These are phyloP conservation scores for Drosophila hamatofila DNA, from an alignment of 2,888 invertebrate species.

Conservation along the genomic window DNA sequence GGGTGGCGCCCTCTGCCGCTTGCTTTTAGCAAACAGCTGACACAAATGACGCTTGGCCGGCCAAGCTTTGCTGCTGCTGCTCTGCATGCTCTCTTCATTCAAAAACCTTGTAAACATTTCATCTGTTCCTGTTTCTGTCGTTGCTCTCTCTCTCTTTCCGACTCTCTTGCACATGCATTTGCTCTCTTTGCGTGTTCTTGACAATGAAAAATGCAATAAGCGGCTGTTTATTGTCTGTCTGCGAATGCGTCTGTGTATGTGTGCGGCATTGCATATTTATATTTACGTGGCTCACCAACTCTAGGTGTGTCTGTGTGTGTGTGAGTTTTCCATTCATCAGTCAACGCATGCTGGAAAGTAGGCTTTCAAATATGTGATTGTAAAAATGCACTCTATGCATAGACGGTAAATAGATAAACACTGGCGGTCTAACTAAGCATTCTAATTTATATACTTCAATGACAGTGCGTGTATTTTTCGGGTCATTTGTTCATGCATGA, in stretches of 20 bases:
- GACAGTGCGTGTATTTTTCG: neutral
- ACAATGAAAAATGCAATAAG: constrained; percentile 55
- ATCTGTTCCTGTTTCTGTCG: constrained; percentile 5
- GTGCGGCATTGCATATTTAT: neutral
- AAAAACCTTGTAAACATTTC: constrained; percentile 10
- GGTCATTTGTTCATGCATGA: neutral
- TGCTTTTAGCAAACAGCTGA: constrained; percentile 48
- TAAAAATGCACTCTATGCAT: neutral
- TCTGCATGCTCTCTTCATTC: neutral
- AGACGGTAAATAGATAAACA: neutral
- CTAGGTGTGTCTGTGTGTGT: neutral
- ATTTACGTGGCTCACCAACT: neutral
- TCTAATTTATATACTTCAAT: neutral
- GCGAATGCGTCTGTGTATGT: neutral
- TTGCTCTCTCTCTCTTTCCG: constrained; percentile 7
- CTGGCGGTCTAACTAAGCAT: neutral
- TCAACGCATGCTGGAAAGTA: constrained; percentile 44
- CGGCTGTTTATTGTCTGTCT: constrained; percentile 17
- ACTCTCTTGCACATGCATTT: constrained; percentile 5
- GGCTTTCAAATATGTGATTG: constrained; percentile 33
- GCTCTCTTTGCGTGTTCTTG: constrained; percentile 45
- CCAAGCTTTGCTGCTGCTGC: constrained; percentile 8
- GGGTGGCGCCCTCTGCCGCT: constrained; percentile 52
- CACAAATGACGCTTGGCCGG: constrained; percentile 18
- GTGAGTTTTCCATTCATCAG: neutral